Evolutionary conservation across 2,113 vertebrate species (phyloP), one percentile per base, ranked within the genome.

Genomic region (Gymnobelideus leadbeateri): DNA sequence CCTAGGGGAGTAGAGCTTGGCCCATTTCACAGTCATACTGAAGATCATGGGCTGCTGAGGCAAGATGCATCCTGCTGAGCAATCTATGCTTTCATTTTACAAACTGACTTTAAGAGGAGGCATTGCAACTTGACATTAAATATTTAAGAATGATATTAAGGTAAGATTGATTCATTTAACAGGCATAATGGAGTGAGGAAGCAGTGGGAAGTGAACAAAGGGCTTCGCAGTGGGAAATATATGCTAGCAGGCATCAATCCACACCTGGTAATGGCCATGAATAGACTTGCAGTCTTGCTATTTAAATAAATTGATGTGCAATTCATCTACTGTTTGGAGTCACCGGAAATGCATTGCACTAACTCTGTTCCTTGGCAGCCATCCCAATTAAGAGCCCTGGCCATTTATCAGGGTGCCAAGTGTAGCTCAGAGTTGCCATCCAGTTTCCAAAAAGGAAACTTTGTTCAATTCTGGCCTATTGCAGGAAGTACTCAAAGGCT

Each of bases 291-390:
- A 50, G 84, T 90, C 96, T 97, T 96, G 97, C 95, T 97, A 97
- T 97, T 98, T 97, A 96, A 98, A 97, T 98, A 97, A 97, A 98
- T 98, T 95, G 96, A 97, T 97, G 97, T 97, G 96, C 96, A 97
- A 98, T 98, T 97, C 97, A 96, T 97, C 97, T 95, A 93, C 97
- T 97, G 95, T 97, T 98, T 94, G 93, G 93, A 96, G 97, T 94
- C 95, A 49, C 90, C 97, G 97, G 96, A 98, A 98, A 97, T 47
- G 84, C 94, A 50, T 49, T 90, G 96, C 68, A 93, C 95, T 96
- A 94, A 94, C 55, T 94, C 96, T 92, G 0, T 92, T 94, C 93
- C 93, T 94, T 98, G 97, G 97, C 97, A 97, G 94, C 93, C 95
- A 94, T 97, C 97, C 97, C 96, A 97, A 97, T 97, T 97, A 98